These are phyloP conservation scores for Pampusana beccarii DNA, from an alignment of 2,113 vertebrate species.

Conservation along the genomic window DNA sequence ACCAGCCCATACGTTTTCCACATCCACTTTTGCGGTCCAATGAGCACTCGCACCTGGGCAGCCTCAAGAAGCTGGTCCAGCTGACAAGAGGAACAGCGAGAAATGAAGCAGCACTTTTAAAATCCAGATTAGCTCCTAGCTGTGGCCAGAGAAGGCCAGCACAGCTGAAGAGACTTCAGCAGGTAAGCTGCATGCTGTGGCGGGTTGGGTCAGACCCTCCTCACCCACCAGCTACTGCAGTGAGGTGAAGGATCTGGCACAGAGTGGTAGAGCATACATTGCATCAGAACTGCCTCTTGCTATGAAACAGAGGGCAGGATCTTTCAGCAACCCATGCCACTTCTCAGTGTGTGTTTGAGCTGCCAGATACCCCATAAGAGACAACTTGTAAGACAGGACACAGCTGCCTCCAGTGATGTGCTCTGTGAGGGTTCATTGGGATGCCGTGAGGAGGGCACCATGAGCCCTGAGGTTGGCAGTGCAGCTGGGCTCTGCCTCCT, in stretches of 20 bases:
- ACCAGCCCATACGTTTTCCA: background rate
- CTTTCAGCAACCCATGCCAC: background rate
- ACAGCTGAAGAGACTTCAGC: background rate
- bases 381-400: background rate
- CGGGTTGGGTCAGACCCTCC: background rate
- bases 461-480: background rate
- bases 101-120: background rate
- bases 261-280: too few species aligned
- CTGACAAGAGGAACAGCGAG: background rate
- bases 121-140: background rate
- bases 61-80: background rate
- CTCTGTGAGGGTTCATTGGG: background rate
- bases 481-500: background rate
- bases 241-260: background rate
- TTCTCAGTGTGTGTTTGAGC: background rate
- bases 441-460: rapidly evolving
- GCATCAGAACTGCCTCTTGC: background rate
- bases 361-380: background rate
- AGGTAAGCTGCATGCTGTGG: background rate
- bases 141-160: background rate
- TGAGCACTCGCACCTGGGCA: background rate
- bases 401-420: background rate
- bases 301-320: background rate
- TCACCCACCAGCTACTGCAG: rapidly evolving
- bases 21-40: background rate